Percentiles rank a stretch among this genome's conserved stretches.
phyloP scores from a whole-genome alignment of 2,113 vertebrate genomes.

The Galemys pyrenaicus region DNA sequence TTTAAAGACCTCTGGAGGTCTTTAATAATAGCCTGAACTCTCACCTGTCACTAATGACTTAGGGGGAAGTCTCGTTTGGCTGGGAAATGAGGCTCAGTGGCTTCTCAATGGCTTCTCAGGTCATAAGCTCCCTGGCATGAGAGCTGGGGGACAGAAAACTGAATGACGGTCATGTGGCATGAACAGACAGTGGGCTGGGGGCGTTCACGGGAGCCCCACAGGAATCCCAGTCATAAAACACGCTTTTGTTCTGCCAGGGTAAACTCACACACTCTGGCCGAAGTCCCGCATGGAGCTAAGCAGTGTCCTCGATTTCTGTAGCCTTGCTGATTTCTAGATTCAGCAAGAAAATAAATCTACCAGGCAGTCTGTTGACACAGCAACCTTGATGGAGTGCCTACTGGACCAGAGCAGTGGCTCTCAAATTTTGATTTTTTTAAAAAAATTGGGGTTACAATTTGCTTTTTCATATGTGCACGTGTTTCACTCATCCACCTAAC shows the following conservation, averaged over 20 bases:
- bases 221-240: neutral
- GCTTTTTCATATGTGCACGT: no score
- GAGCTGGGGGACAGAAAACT: neutral
- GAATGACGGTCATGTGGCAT: neutral
- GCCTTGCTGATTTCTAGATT: neutral
- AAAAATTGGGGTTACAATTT: no score
- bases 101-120: neutral
- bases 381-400: neutral
- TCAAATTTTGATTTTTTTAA: neutral
- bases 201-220: neutral
- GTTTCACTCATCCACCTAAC: no score
- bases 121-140: neutral
- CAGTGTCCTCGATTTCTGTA: neutral
- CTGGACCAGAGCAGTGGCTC: neutral
- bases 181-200: neutral
- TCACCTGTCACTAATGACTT: neutral
- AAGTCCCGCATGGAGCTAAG: neutral
- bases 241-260: neutral
- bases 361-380: neutral
- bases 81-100: neutral
- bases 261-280: neutral
- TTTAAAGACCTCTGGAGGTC: neutral
- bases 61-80: neutral
- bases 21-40: slow-evolving; percentile 18
- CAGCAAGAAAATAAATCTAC: neutral